Evolutionary conservation across 2,113 vertebrate species (phyloP), one percentile per base, ranked within the genome.

Genomic region (Entelurus aequoreus): DNA sequence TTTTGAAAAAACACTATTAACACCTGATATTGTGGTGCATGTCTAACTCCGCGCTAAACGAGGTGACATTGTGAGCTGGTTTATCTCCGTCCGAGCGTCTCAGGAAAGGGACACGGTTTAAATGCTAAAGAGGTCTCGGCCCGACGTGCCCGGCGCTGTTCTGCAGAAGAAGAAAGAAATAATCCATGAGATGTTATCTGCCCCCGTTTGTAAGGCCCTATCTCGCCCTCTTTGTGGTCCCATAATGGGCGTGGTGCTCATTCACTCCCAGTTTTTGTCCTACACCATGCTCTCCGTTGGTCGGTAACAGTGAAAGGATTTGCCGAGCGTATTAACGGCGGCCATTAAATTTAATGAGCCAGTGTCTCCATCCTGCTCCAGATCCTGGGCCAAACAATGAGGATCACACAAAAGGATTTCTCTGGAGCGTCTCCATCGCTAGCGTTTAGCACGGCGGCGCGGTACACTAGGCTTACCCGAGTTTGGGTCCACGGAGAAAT

Each of bases 401-500:
- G 14, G 16, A 76, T 53, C 60, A 65, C 49, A 74, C 54, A 77
- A 76, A 78, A 2, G 11, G 15, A 38, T 42, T 57, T 57, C 16
- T 9, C 13, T 11, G 9, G 38, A 42, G 40, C 6, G 38, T 40
- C 68, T 63, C n/a, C 6, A 16, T 2, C 16, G 50, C 48, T n/a
- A 60, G 10, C 49, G 15, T 40, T 19, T 60, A 46, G 42, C 28
- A 59, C 64, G 65, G 68, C 72, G 68, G 65, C 42, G 59, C 40
- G 28, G 28, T 28, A 28, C 28, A 2, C 28, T 28, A 28, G 28
- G 60, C 50, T 77, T 76, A 98, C 97, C 97, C 77, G 95, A 94
- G 71, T 95, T 95, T 37, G 96, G 94, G 74, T 99, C 97, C 60
- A 99, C 91, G 15, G 97, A 99, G 83, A 99, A 99, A 80, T 99